Percentiles rank a stretch among this genome's conserved stretches.
Conservation (phyloP, 64 coral and sea anemone genomes). For the Acropora tenuis region DNA sequence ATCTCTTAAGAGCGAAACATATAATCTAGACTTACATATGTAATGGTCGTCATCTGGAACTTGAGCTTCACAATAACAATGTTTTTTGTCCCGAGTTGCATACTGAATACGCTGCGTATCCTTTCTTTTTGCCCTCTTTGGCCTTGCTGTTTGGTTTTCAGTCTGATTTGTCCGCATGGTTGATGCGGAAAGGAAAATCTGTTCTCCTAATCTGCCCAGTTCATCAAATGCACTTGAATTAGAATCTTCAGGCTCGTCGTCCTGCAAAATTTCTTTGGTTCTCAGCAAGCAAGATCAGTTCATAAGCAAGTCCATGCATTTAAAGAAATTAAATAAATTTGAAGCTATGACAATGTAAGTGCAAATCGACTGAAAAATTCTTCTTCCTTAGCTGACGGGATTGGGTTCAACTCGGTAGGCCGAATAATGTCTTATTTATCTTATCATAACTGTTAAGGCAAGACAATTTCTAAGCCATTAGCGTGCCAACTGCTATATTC, state of each 20-base stretch:
- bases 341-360: no score
- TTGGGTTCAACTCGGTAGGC: no score
- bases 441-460: no score
- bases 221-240: constrained; percentile 2
- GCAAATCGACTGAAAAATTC: no score
- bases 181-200: neutral
- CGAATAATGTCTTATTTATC: no score
- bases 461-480: no score
- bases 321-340: no score
- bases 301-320: no score
- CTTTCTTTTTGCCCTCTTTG: neutral
- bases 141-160: neutral
- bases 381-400: no score
- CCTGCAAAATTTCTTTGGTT: neutral
- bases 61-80: constrained; percentile 74
- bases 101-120: neutral
- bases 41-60: constrained; percentile 92
- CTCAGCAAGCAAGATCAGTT: neutral
- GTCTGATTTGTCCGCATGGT: no score
- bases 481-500: no score
- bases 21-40: constrained; percentile 54
- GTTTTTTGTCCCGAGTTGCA: constrained; percentile 25
- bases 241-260: neutral
- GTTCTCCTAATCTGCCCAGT: constrained; percentile 1
- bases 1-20: neutral